Evolutionary conservation across 2,888 invertebrate genomes (phyloP).

Genomic region (Eueremaeus valkanovi): DNA sequence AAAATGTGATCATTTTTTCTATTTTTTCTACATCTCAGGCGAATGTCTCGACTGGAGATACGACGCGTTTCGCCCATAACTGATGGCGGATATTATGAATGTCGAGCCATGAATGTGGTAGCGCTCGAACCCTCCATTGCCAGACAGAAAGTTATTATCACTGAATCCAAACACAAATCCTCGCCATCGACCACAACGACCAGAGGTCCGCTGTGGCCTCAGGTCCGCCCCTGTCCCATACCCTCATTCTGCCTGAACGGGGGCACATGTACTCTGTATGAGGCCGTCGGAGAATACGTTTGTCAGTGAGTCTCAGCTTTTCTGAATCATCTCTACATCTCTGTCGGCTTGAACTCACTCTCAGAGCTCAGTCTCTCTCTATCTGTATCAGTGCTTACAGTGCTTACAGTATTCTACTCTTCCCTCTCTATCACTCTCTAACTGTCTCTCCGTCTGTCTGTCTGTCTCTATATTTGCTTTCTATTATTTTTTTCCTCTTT

Average conservation of each 20-base stretch:
- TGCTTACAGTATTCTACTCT: neutral
- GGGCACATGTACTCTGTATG: constrained; percentile 76
- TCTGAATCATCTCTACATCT: neutral
- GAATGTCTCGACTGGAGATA: constrained; percentile 72
- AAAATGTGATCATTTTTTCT: constrained; percentile 18
- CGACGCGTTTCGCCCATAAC: constrained; percentile 64
- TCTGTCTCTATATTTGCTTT: neutral
- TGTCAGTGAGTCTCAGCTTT: constrained; percentile 67
- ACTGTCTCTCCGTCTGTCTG: neutral
- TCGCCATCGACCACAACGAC: constrained; percentile 30
- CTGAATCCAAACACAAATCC: constrained; percentile 49
- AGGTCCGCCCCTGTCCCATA: constrained; percentile 63
- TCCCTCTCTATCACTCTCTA: neutral
- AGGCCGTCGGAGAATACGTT: constrained; percentile 70
- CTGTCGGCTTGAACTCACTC: neutral
- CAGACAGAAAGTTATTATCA: constrained; percentile 40
- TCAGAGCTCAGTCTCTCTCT: neutral
- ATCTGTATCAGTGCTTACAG: neutral
- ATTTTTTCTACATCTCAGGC: constrained; percentile 34
- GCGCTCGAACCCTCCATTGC: constrained; percentile 59
- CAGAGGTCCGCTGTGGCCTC: constrained; percentile 55
- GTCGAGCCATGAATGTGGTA: constrained; percentile 68
- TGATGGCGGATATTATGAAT: constrained; percentile 76
- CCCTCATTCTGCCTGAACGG: constrained; percentile 77
- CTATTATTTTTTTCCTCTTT: neutral